Percentiles rank a stretch among this genome's conserved stretches.
Evolutionary conservation across 2,888 invertebrate species (phyloP).

Genomic region (Dryocosmus kuriphilus): DNA sequence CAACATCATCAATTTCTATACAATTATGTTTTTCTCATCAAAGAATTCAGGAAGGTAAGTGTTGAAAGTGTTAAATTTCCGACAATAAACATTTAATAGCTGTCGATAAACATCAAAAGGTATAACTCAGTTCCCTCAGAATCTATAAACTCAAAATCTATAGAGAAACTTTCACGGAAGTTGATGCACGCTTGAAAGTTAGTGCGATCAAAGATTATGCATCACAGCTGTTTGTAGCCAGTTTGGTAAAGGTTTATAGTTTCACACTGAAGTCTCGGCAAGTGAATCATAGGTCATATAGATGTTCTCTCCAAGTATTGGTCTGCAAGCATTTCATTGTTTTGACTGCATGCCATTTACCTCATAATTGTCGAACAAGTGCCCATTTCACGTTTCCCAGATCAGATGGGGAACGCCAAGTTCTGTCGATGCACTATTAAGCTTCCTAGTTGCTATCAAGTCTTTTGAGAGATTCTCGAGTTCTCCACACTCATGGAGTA

Average conservation of each 20-base stretch:
- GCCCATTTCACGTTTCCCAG: not conserved
- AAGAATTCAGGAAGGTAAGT: not conserved
- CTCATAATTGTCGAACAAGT: not conserved
- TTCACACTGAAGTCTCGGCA: not conserved
- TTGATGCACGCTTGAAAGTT: not conserved
- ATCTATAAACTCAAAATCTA: not conserved
- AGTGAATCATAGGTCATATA: not conserved
- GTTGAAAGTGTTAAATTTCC: not conserved
- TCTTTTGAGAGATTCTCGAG: not conserved
- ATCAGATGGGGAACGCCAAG: not conserved
- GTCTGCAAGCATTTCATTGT: not conserved
- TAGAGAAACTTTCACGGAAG: not conserved
- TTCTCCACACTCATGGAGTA: not conserved
- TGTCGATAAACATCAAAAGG: not conserved
- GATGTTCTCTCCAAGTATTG: not conserved
- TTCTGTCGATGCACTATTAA: not conserved
- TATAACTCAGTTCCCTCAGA: not conserved
- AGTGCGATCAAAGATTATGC: not conserved
- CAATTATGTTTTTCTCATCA: not conserved
- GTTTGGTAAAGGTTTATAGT: not conserved
- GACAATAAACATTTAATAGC: not conserved
- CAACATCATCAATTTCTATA: slow-evolving; percentile 7
- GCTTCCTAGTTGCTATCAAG: not conserved
- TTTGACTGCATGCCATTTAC: not conserved
- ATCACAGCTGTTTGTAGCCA: not conserved